These are phyloP conservation scores for Neodontobutis hainanensis DNA, from an alignment of 2,113 vertebrate genomes.

Conservation along the genomic window DNA sequence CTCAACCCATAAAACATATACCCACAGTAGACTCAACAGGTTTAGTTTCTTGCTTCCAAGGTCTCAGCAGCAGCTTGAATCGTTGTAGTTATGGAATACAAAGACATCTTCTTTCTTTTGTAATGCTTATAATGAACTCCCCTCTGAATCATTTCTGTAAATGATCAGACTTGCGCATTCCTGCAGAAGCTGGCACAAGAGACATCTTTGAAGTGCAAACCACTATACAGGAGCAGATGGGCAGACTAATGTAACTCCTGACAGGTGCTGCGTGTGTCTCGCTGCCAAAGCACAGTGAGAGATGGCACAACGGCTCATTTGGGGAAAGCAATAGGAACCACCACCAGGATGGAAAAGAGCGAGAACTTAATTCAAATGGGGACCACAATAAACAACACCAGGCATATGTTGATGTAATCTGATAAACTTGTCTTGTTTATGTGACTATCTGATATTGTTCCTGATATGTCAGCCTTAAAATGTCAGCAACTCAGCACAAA, in stretches of 20 bases:
- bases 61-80: neutral
- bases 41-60: no score
- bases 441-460: constrained; percentile 15
- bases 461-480: neutral
- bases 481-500: neutral
- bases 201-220: constrained; percentile 68
- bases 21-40: neutral
- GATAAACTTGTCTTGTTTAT: constrained; percentile 32
- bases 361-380: constrained; percentile 51
- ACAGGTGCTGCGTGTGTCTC: constrained; percentile 39
- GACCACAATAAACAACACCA: constrained; percentile 52
- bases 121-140: constrained; percentile 17
- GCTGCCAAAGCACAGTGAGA: constrained; percentile 60
- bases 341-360: constrained; percentile 41
- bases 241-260: constrained; percentile 65
- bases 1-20: neutral
- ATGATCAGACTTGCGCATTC: constrained; percentile 36
- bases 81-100: neutral
- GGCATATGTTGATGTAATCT: constrained; percentile 46
- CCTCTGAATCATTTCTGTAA: constrained; percentile 24
- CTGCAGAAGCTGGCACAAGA: constrained; percentile 40
- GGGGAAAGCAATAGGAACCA: constrained; percentile 54
- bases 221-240: constrained; percentile 72
- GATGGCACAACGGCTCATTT: constrained; percentile 47
- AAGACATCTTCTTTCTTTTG: neutral